A percentile compares a stretch with the other conserved stretches of the same genome.
phyloP scores from a whole-genome alignment of 2,888 invertebrate genomes.

The Lydus trimaculatus region DNA sequence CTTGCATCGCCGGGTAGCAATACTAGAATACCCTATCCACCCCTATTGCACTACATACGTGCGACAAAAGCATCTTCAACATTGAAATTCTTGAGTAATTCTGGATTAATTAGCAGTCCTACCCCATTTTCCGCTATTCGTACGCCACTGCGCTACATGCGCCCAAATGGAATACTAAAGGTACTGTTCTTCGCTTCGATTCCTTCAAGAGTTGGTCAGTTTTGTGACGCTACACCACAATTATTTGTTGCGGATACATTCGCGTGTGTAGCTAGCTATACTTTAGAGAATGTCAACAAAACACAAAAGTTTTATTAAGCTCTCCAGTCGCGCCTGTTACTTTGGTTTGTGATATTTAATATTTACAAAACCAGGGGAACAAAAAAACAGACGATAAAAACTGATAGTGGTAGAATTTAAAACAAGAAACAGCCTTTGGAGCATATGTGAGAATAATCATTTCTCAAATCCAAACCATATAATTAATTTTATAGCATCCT shows the following conservation, averaged over 20 bases:
- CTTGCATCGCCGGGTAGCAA: too few species aligned
- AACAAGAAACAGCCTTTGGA: constrained; percentile 17
- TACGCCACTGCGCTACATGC: too few species aligned
- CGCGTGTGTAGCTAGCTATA: background rate
- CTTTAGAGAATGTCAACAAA: background rate
- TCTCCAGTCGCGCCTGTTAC: background rate
- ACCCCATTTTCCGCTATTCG: too few species aligned
- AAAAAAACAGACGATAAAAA: constrained; percentile 31
- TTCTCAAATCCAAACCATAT: constrained; percentile 23
- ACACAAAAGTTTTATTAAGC: background rate
- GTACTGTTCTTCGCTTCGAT: too few species aligned
- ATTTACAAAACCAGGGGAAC: constrained; percentile 27
- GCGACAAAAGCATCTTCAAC: too few species aligned
- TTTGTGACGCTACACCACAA: too few species aligned
- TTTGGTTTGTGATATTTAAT: constrained; percentile 20
- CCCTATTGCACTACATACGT: too few species aligned
- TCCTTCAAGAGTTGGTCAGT: too few species aligned
- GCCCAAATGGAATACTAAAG: too few species aligned
- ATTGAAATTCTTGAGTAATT: too few species aligned
- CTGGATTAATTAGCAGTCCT: too few species aligned
- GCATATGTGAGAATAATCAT: constrained; percentile 27
- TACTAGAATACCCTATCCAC: too few species aligned
- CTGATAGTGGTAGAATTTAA: constrained; percentile 18
- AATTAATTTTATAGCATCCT: constrained; percentile 20
- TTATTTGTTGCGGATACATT: background rate